These are phyloP conservation scores for Heliconius nattereri DNA, from an alignment of 1,140 invertebrate species.

Conservation along the genomic window DNA sequence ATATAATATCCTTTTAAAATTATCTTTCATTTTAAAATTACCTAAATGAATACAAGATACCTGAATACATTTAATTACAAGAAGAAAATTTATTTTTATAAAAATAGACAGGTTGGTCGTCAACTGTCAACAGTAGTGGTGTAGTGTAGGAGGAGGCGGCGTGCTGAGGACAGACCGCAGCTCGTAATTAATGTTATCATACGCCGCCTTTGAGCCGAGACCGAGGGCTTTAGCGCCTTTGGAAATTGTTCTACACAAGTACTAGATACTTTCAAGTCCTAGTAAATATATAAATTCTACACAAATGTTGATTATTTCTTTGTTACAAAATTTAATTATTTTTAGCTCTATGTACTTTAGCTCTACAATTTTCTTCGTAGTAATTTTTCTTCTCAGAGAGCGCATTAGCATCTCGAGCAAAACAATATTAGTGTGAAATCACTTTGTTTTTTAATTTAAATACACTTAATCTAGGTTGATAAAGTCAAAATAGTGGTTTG, in stretches of 20 bases:
- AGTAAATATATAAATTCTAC: not conserved
- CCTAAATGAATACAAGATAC: no score
- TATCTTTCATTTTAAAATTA: no score
- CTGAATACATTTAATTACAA: not conserved
- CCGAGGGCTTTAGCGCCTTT: not conserved
- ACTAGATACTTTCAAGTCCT: not conserved
- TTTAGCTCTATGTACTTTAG: not conserved
- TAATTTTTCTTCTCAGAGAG: no score
- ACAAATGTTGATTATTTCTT: not conserved
- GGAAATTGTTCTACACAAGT: not conserved
- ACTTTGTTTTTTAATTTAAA: no score
- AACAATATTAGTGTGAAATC: no score
- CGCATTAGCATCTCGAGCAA: no score
- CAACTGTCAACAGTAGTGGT: no score
- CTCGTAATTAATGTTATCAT: constrained; percentile 8
- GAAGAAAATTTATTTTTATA: not conserved
- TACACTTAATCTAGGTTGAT: no score
- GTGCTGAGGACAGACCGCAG: not conserved
- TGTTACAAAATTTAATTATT: not conserved
- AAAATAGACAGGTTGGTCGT: not conserved
- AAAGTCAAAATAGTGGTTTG: no score
- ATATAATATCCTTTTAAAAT: no score
- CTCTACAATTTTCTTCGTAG: no score
- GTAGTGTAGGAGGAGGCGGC: no score
- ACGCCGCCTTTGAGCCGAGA: not conserved